Conservation (phyloP, 2,113 vertebrate genomes). For the Ictalurus punctatus region DNA sequence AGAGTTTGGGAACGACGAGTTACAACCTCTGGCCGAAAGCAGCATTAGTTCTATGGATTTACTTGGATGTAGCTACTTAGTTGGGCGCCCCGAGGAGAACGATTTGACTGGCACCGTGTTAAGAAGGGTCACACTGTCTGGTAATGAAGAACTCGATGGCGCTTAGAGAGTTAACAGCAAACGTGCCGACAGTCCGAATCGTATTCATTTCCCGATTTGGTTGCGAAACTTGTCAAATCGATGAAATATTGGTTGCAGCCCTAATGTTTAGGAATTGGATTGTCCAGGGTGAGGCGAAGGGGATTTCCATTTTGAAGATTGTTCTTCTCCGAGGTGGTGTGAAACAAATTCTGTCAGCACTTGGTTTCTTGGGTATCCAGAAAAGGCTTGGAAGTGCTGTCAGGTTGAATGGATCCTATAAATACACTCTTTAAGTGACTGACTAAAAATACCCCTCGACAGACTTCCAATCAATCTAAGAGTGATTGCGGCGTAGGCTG, state of each 20-base stretch:
- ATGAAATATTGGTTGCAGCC: background rate
- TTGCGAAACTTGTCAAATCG: background rate
- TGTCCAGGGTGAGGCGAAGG: background rate
- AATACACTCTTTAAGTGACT: conserved; percentile 46
- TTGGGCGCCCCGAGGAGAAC: background rate
- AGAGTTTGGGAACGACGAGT: background rate
- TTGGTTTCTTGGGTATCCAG: conserved; percentile 10
- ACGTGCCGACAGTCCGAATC: background rate
- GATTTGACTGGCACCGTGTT: background rate
- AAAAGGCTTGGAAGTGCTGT: conserved; percentile 16
- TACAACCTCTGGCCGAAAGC: background rate
- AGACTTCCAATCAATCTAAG: conserved; percentile 44
- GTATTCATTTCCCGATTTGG: background rate
- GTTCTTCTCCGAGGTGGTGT: conserved; percentile 6
- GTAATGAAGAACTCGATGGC: background rate
- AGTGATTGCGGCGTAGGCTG: conserved; percentile 44
- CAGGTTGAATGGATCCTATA: conserved; percentile 45
- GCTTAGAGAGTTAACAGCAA: background rate
- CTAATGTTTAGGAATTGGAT: background rate
- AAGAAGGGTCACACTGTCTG: background rate
- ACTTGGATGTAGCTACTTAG: background rate
- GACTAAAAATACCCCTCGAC: conserved; percentile 51
- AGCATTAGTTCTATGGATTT: background rate
- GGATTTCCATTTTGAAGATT: conserved; percentile 25
- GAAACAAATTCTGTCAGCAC: conserved; percentile 43